Percentiles rank a stretch among this genome's conserved stretches.
Conservation (phyloP, 1,140 invertebrate genomes). For the Neodiprion lecontei region DNA sequence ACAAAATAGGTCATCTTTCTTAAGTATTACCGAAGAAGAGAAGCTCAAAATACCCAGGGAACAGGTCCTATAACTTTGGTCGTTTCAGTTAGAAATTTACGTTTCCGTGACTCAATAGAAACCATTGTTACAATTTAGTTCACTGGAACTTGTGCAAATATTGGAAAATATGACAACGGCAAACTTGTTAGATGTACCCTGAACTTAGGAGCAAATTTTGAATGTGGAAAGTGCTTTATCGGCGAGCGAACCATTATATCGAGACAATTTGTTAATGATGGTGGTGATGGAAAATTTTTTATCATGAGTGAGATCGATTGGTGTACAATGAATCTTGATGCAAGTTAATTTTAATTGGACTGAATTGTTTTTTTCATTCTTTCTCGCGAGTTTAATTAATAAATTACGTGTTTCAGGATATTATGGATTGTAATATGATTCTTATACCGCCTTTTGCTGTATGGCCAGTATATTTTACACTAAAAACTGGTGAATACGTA, state of each 20-base stretch:
- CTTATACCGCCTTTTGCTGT: slow-evolving; percentile 38
- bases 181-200: neutral
- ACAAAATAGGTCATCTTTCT: neutral
- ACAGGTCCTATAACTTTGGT: no score
- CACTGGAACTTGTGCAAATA: slow-evolving; percentile 12
- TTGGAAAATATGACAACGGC: neutral
- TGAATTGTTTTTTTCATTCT: neutral
- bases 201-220: slow-evolving; percentile 30
- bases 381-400: neutral
- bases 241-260: slow-evolving; percentile 36
- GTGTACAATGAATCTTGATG: slow-evolving; percentile 42
- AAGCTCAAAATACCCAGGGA: no score
- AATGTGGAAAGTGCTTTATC: slow-evolving; percentile 46
- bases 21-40: no score
- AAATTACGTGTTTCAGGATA: slow-evolving; percentile 32
- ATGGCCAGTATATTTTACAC: slow-evolving; percentile 42
- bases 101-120: no score
- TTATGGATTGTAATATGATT: slow-evolving; percentile 32
- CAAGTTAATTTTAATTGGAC: slow-evolving; percentile 17
- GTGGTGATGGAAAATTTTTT: slow-evolving; percentile 47
- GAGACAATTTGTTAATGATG: slow-evolving; percentile 42
- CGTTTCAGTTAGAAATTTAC: no score
- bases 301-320: slow-evolving; percentile 52
- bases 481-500: slow-evolving; percentile 37
- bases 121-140: neutral